Evolutionary conservation across 2,888 invertebrate species (phyloP).

Genomic region (Trichopria drosophilae): DNA sequence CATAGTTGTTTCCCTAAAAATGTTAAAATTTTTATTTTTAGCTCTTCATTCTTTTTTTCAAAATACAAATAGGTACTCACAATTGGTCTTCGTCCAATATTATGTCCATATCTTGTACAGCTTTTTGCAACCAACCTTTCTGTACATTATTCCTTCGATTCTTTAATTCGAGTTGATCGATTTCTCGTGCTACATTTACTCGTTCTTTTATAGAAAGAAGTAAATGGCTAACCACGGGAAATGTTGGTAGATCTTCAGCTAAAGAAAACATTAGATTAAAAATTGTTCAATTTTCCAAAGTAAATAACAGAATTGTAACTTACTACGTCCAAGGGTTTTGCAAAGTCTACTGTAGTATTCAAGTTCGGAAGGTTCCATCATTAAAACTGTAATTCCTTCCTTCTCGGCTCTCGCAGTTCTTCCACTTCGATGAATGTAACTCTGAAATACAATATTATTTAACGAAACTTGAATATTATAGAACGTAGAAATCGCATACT

Average conservation of each 20-base stretch:
- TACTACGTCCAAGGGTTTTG: constrained; percentile 82
- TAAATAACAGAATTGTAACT: constrained; percentile 44
- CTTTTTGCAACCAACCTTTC: constrained; percentile 83
- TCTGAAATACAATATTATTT: constrained; percentile 59
- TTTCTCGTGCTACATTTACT: constrained; percentile 75
- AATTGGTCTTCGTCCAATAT: constrained; percentile 75
- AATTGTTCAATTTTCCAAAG: background rate
- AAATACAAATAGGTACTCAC: constrained; percentile 37
- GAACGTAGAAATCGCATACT: constrained; percentile 53
- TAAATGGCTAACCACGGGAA: constrained; percentile 72
- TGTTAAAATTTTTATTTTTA: constrained; percentile 5
- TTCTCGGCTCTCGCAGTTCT: constrained; percentile 89
- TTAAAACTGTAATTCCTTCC: constrained; percentile 86
- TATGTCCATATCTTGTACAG: constrained; percentile 89
- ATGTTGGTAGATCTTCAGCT: constrained; percentile 82
- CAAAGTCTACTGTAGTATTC: constrained; percentile 79
- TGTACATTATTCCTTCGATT: constrained; percentile 68
- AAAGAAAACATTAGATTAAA: constrained; percentile 39
- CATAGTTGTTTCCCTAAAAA: constrained; percentile 44
- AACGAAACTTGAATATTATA: background rate
- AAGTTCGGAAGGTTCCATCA: constrained; percentile 88
- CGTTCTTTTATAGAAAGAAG: constrained; percentile 70
- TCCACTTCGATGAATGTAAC: constrained; percentile 95
- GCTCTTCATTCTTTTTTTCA: constrained; percentile 6
- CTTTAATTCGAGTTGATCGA: constrained; percentile 76